Evolutionary conservation across 2,113 vertebrate genomes (phyloP), one percentile per base, ranked within the genome.

Genomic region (Conger conger): DNA sequence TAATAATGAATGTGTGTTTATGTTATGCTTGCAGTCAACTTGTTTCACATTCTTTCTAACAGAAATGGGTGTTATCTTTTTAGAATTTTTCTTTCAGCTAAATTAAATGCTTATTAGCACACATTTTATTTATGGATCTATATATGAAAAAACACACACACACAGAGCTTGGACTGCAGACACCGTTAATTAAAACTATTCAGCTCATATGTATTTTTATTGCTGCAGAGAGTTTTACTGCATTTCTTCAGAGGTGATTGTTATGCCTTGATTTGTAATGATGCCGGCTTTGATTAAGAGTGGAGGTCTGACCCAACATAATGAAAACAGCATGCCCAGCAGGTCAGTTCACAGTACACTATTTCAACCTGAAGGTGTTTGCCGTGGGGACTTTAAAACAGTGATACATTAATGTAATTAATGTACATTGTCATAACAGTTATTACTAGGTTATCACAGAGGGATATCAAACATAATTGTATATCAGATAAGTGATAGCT

Each of bases 401-500:
- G 60, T 35, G 81, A 36, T 40, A 68, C 57, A 82, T 68, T 82
- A 82, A 82, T 73, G 40, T 82, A 23, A 82, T 82, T 73, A 82
- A 82, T 73, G 81, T 40, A 27, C 36, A 40, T 23, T 42, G 68
- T 82, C 81, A 82, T 82, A 63, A 40, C 27, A 2, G 60, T 68
- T 53, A 82, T 82, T 63, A 82, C 37, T 40, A 16, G 54, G 81
- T 68, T 36, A 82, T 16, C n/a, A 57, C 50, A 33, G 17, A 82
- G 80, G 80, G 54, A 82, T 82, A 38, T 68, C n/a, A 53, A 82
- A 63, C 38, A 82, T 82, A n/a, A 68, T 63, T 82, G 81, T 38
- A 36, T 81, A 81, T 57, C 50, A 57, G 30, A 30, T 54, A 42
- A 57, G 80, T 15, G 54, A 17, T 81, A 36, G 33, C 80, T 81